Percentiles rank a stretch among this genome's conserved stretches.
These are phyloP conservation scores for Axis porcinus DNA, from an alignment of 2,113 vertebrate species.

Conservation along the genomic window DNA sequence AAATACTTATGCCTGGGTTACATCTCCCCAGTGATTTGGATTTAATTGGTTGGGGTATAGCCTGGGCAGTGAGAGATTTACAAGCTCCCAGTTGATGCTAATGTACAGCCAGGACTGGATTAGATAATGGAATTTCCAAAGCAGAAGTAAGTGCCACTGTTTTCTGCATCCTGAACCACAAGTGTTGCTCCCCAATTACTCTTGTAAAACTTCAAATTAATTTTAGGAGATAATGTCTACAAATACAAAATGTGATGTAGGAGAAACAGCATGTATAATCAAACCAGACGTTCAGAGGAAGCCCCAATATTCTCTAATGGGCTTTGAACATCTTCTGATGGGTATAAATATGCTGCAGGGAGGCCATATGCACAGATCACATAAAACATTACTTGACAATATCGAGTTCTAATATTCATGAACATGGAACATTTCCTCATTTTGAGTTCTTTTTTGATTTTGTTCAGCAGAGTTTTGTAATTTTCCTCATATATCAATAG, in stretches of 20 bases:
- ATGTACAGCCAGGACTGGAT: background rate
- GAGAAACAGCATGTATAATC: background rate
- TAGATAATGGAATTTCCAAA: background rate
- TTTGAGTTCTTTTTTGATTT: background rate
- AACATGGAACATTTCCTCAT: background rate
- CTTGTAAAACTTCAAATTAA: background rate
- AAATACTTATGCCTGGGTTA: background rate
- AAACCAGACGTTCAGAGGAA: background rate
- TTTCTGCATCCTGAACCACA: background rate
- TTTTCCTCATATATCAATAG: background rate
- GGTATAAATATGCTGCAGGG: background rate
- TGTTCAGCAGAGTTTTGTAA: background rate
- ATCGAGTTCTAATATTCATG: background rate
- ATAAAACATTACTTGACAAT: background rate
- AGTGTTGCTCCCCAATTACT: background rate
- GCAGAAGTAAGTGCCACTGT: background rate
- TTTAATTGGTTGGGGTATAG: background rate
- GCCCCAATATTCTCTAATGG: background rate
- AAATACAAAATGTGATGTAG: background rate
- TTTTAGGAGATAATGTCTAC: background rate
- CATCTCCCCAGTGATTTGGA: background rate
- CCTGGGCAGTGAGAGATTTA: background rate
- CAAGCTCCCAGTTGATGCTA: background rate
- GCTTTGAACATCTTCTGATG: background rate
- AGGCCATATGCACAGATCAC: background rate